Evolutionary conservation across 2,113 vertebrate genomes (phyloP), one percentile per base, ranked within the genome.

Genomic region (Bambusicola thoracicus): DNA sequence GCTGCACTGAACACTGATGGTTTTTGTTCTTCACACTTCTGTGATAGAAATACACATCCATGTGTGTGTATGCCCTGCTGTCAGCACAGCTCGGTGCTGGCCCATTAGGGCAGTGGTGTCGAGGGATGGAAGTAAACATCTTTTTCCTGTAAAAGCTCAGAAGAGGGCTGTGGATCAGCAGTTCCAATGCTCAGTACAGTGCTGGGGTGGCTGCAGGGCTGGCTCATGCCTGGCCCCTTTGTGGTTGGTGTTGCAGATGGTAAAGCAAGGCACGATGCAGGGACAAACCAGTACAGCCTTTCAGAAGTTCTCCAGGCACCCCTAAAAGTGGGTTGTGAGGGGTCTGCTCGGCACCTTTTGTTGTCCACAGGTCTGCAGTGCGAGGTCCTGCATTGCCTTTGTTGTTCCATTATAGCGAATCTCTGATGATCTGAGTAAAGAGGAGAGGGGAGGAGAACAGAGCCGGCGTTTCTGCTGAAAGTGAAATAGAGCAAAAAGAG

Each of bases 11-110:
- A 79, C 29, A 9, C 29, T 16, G 79, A n/a, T 76, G 67, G 11
- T 40, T 82, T 90, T 80, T 94, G 24, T 43, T 75, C 62, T 72
- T 72, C 5, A 6, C 5, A 1, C 38, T 14, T 58, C 25, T 32
- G 3, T 67, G 65, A 53, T 38, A 48, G 38, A 41, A 59, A 4
- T 2, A 3, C 14, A 29, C 7, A 1, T 15, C 0, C 4, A 0
- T 18, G 4, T 22, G 29, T 17, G 0, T 66, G 5, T 56, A 5
- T 25, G 3, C 51, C 27, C 8, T 2, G 4, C 29, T 38, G 66
- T 49, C 8, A 2, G 25, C 7, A 11, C 0, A 4, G 56, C 41
- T 48, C 38, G 19, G 25, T 13, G 3, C 16, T 18, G 11, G 27
- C 4, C 65, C 12, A 8, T 4, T 32, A 14, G 51, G 63, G 12